A percentile compares a stretch with the other conserved stretches of the same genome.
phyloP scores from a whole-genome alignment of 2,113 vertebrate species.

The Aramus guarauna region DNA sequence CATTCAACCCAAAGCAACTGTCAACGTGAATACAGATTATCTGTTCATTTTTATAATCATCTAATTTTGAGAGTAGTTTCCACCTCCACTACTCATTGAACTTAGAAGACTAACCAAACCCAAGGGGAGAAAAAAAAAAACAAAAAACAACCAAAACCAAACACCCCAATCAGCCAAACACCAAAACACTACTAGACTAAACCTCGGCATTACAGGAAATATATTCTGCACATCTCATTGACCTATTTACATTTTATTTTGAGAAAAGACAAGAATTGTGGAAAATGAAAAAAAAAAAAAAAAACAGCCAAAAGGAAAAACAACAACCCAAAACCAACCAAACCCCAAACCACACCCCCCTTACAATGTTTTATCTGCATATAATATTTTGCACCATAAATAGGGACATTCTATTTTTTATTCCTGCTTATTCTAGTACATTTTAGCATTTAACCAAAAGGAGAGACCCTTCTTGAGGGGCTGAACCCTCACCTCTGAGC shows the following conservation, averaged over 20 bases:
- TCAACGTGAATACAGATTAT: slow-evolving; percentile 37
- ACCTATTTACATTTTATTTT: neutral
- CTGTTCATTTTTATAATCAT: slow-evolving; percentile 30
- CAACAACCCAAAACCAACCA: neutral
- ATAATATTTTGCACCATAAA: neutral
- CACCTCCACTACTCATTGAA: neutral
- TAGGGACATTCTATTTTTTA: neutral
- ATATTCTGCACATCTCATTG: neutral
- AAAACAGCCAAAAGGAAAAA: accelerated
- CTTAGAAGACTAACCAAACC: neutral
- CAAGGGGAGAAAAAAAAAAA: neutral
- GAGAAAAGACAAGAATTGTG: neutral
- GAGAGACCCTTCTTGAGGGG: neutral
- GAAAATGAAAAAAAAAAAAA: neutral
- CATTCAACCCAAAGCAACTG: slow-evolving; percentile 63
- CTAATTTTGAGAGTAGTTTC: slow-evolving; percentile 22
- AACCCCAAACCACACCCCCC: neutral
- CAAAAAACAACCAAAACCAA: too few relatives aligned
- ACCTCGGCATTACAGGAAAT: neutral
- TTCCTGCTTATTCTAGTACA: neutral
- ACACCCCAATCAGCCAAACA: neutral
- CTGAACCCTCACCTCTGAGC: neutral
- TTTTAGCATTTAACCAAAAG: neutral
- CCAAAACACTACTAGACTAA: neutral
- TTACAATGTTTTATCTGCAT: neutral